Evolutionary conservation across 2,113 vertebrate genomes (phyloP).

Genomic region (Calyptomena viridis): DNA sequence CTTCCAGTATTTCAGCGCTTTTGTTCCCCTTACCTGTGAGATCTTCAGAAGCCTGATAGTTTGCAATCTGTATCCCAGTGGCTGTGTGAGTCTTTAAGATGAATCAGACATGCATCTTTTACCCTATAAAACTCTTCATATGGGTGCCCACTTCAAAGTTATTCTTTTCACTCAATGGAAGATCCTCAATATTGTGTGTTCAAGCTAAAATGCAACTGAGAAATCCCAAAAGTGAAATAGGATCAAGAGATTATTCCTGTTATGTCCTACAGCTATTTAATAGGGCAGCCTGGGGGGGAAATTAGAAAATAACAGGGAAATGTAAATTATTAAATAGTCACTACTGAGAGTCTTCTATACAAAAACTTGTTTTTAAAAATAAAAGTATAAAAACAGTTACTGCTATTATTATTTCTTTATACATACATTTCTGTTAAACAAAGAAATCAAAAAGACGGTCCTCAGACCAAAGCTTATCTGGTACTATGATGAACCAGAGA

Average conservation of each 20-base stretch:
- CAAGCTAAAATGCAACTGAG: not conserved
- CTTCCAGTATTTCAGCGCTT: not conserved
- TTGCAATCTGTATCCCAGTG: not conserved
- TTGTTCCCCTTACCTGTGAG: not conserved
- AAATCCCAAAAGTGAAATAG: not conserved
- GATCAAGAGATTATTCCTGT: not conserved
- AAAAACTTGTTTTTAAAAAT: not conserved
- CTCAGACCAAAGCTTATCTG: not conserved
- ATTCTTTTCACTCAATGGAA: not conserved
- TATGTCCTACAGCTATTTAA: not conserved
- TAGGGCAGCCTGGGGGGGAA: not conserved
- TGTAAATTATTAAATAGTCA: not conserved
- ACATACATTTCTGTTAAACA: not conserved
- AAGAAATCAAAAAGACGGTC: not conserved
- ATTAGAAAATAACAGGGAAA: not conserved
- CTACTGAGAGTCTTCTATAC: not conserved
- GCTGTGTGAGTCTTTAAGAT: not conserved
- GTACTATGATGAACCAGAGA: not conserved
- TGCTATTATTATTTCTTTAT: not conserved
- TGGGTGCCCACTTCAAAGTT: not conserved
- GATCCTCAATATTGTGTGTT: not conserved
- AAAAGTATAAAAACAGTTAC: not conserved
- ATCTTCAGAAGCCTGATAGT: not conserved
- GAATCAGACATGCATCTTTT: not conserved
- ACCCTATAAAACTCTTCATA: not conserved